Evolutionary conservation across 2,888 invertebrate species (phyloP), one percentile per base, ranked within the genome.

Genomic region (Cryptus armator): DNA sequence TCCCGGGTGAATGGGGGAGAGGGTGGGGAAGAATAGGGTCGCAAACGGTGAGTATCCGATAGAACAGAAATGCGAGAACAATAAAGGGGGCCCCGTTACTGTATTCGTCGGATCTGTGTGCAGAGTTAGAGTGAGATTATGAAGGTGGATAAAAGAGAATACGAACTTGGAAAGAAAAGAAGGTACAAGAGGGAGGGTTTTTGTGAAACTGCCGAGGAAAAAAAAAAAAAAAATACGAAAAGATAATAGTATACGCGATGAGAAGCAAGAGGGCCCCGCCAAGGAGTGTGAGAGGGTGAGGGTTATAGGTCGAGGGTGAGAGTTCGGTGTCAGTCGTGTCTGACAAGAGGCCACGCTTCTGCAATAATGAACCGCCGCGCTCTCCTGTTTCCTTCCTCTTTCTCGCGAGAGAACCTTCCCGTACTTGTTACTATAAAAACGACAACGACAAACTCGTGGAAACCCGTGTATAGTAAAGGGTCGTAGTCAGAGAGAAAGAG

Each of bases 351-450:
- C 76, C 86, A 87, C 87, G 88, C 89, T 89, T 88, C 84, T 85
- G 88, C 88, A 89, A 89, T 90, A 91, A 91, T 89, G 91, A 91
- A 90, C 89, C 88, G 37, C 9, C 37, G 37, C 37, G 87, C 87
- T 89, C 88, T 86, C 81, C 83, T 86, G 24, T 81, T 81, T 72
- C 72, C 77, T 77, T 51, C 76, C 67, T 29, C 37, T 53, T 78
- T 77, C 76, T 82, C 74, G 70, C 64, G 48, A 48, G n/a, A 78
- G 32, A 29, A 24, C 51, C 44, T 62, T 43, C 67, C 10, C 53
- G 53, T 56, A 37, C 9, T 37, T 66, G 44, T 77, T 70, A 74
- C 77, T 85, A 59, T 85, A 86, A 86, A 85, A 72, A 81, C 83
- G 62, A 75, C 53, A 75, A 53, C 62, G 77, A 48, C 71, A 72